A percentile compares a stretch with the other conserved stretches of the same genome.
phyloP scores from a whole-genome alignment of 2,113 vertebrate genomes.

The Channa argus region DNA sequence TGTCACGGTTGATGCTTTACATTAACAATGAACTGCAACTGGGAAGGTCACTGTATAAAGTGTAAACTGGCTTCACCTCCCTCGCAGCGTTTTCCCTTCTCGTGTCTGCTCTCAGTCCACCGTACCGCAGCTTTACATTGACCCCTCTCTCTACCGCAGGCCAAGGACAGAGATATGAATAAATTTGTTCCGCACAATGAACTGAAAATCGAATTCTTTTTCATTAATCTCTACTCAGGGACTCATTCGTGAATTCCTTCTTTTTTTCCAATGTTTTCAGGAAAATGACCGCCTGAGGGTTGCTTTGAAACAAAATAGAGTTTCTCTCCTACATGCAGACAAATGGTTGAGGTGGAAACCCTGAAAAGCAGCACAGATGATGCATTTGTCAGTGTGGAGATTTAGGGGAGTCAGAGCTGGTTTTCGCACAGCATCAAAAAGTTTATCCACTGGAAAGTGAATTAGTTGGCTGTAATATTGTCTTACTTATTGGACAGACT shows the following conservation, averaged over 20 bases:
- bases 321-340: background rate
- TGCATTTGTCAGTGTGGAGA: background rate
- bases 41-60: background rate
- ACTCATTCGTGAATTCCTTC: slow-evolving; percentile 2
- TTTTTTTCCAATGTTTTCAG: background rate
- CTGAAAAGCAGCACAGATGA: slow-evolving; percentile 13
- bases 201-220: slow-evolving; percentile 14
- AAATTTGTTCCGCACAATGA: slow-evolving; percentile 30
- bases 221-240: slow-evolving; percentile 1
- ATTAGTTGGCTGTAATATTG: background rate
- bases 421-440: slow-evolving; percentile 8
- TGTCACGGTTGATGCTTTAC: too few species aligned
- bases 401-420: background rate
- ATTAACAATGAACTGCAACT: too few species aligned
- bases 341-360: background rate
- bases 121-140: background rate
- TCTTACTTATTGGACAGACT: background rate
- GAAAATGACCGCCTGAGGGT: background rate
- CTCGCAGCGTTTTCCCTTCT: background rate
- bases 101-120: background rate
- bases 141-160: background rate
- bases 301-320: slow-evolving; percentile 22
- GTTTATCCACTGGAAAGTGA: slow-evolving; percentile 3
- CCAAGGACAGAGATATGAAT: slow-evolving; percentile 11
- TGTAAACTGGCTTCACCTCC: background rate